Conservation (phyloP, 2,888 invertebrate species). For the Tryphoninae sp. region DNA sequence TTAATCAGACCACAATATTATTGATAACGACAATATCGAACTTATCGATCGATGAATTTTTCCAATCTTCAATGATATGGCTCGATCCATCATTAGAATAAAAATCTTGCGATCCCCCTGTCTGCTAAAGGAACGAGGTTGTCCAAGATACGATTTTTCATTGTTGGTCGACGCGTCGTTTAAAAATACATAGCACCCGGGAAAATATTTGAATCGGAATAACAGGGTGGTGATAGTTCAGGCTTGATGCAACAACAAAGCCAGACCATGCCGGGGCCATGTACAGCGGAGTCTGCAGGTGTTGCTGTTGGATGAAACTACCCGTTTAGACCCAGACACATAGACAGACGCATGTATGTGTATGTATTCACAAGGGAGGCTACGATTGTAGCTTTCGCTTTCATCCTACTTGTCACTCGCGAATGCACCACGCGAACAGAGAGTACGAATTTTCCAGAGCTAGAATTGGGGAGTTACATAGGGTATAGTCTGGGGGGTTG, state of each 20-base stretch:
- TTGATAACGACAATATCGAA: no score
- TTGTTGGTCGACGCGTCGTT: no score
- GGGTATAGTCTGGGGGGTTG: neutral
- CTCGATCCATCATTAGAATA: no score
- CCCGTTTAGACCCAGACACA: neutral
- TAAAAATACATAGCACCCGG: conserved; percentile 65
- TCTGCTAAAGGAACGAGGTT: no score
- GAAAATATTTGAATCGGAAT: conserved; percentile 79
- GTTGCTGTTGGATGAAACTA: neutral
- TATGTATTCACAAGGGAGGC: neutral
- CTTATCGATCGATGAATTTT: no score
- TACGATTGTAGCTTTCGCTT: conserved; percentile 21
- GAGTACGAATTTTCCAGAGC: neutral
- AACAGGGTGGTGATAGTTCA: conserved; percentile 62
- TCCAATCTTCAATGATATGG: no score
- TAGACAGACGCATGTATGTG: neutral
- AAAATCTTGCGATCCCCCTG: no score
- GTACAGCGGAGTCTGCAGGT: neutral
- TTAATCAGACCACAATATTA: no score
- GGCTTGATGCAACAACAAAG: conserved; percentile 22
- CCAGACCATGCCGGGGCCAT: neutral
- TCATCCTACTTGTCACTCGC: conserved; percentile 15
- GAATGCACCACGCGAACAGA: conserved; percentile 14
- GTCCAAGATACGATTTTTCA: no score
- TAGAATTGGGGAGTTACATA: neutral